Evolutionary conservation across 2,888 invertebrate genomes (phyloP), one percentile per base, ranked within the genome.

Genomic region (Cristatella mucedo): DNA sequence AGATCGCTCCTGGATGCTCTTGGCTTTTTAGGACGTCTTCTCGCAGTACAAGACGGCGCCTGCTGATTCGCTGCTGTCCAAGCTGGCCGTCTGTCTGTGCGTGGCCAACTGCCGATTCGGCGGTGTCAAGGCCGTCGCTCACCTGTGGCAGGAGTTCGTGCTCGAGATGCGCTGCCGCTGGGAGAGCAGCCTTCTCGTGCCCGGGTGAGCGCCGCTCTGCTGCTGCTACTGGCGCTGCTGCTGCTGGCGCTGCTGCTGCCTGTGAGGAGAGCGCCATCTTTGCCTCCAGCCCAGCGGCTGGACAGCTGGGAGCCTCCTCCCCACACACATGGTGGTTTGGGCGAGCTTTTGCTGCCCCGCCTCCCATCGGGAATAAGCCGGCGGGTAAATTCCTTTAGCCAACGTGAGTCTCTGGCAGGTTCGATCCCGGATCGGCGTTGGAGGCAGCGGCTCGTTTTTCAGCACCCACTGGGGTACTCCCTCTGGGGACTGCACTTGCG

Each of bases 221-320:
- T 18, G 20, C 30, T 31, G 18, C 57, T 57, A 44, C 24, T 32
- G 36, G 40, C 40, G 46, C 83, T 82, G 70, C 86, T 85, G 57
- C 85, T 76, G 44, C 85, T 81, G 78, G 85, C 84, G 68, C 87
- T 86, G 57, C 86, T 85, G 55, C 86, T 86, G 81, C 86, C 84
- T 62, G 86, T 86, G 66, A 86, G 85, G 68, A 86, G 86, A 53
- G 86, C 85, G 86, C 11, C 11, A 11, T 33, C 3, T 16, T 33
- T 33, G 16, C 13, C 18, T 19, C 34, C 13, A 16, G n/a, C n/a
- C n/a, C n/a, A n/a, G n/a, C n/a, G n/a, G n/a, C n/a, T n/a, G n/a
- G n/a, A n/a, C n/a, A n/a, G n/a, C n/a, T n/a, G n/a, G n/a, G n/a
- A n/a, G n/a, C n/a, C n/a, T n/a, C n/a, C n/a, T n/a, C n/a, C n/a